Conservation (phyloP, 2,888 invertebrate genomes). For the Clusia tigrina region DNA sequence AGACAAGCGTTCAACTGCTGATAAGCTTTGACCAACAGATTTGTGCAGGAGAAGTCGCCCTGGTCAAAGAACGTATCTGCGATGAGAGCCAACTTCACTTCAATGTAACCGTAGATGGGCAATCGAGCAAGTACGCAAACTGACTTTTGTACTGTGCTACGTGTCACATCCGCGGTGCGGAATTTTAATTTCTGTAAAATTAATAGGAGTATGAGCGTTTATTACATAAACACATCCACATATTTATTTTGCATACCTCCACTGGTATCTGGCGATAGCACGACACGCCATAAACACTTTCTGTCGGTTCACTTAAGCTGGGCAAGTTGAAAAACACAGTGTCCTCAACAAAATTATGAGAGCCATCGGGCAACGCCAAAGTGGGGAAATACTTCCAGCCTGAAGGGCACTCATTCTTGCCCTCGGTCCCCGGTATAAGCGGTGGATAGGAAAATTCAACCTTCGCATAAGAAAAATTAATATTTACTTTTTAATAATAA, state of each 20-base stretch:
- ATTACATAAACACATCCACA: too few relatives aligned
- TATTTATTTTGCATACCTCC: too few relatives aligned
- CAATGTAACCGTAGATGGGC: constrained; percentile 93
- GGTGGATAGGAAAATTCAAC: constrained; percentile 94
- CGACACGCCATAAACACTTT: constrained; percentile 94
- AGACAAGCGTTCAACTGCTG: constrained; percentile 86
- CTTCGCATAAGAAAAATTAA: constrained; percentile 64
- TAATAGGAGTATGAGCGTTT: not conserved
- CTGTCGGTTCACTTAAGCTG: constrained; percentile 80
- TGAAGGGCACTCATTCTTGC: constrained; percentile 79
- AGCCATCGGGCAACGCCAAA: constrained; percentile 95
- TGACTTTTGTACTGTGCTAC: constrained; percentile 97
- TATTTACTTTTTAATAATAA: constrained; percentile 7
- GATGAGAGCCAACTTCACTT: constrained; percentile 94
- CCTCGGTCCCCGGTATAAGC: constrained; percentile 73
- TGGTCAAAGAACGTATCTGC: constrained; percentile 98
- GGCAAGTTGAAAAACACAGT: constrained; percentile 97
- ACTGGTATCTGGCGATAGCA: constrained; percentile 98
- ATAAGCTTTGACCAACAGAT: constrained; percentile 89
- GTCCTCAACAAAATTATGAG: constrained; percentile 95
- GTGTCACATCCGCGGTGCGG: constrained; percentile 92
- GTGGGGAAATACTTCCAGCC: constrained; percentile 98
- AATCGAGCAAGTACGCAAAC: constrained; percentile 92
- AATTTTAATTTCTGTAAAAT: constrained; percentile 83
- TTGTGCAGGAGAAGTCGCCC: constrained; percentile 89